Evolutionary conservation across 2,888 invertebrate genomes (phyloP).

Genomic region (Pseudococcus jackbeardsleyi): DNA sequence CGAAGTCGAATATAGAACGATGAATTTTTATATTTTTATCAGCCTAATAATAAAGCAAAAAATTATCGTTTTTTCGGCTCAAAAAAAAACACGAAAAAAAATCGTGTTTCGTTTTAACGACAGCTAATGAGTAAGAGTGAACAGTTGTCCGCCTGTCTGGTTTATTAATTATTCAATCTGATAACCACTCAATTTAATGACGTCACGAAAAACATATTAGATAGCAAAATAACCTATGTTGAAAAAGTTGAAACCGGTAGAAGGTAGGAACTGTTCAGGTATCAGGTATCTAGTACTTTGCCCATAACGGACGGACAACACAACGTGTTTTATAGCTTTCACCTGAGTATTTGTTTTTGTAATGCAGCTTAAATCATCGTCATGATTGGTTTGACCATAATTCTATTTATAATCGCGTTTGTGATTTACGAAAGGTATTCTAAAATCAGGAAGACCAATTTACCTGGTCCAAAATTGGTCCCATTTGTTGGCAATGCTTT

Average conservation of each 20-base stretch:
- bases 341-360: background rate
- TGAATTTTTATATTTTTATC: background rate
- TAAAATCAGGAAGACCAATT: conserved; percentile 8
- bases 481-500: conserved; percentile 53
- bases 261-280: background rate
- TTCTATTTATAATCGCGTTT: background rate
- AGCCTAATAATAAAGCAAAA: background rate
- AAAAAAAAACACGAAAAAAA: background rate
- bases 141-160: too few relatives aligned
- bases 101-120: too few relatives aligned
- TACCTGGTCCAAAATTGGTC: conserved; percentile 45
- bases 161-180: background rate
- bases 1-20: conserved; percentile 1
- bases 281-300: background rate
- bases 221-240: background rate
- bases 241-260: background rate
- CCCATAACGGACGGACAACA: background rate
- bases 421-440: conserved; percentile 22
- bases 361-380: background rate
- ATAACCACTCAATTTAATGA: background rate
- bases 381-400: background rate
- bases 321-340: background rate
- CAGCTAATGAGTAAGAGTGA: too few relatives aligned
- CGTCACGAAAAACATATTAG: background rate
- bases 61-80: background rate